Base-by-base conservation (phyloP, 2,888 invertebrate species). In the Lypha dubia region DNA sequence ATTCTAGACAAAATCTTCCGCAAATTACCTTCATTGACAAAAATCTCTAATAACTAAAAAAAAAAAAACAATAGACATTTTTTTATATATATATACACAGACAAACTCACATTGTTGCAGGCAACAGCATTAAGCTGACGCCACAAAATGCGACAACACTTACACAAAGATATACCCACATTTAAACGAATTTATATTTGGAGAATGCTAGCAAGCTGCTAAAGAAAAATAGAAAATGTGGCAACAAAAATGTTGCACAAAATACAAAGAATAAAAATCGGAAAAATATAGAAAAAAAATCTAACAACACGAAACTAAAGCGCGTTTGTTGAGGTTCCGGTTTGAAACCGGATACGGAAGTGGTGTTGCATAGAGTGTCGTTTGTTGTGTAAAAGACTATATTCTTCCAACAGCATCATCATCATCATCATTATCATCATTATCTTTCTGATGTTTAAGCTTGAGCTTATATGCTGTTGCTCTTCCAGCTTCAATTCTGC, bases 1-100 rank as follows among this genome's bases (percentile, higher is more conserved):
- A 91, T 91, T 91, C 91, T 91, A 91, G 91, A 91, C 91, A 90
- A 91, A 91, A 90, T 91, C 91, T 91, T 91, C 91, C 90, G 90
- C 91, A 91, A 91, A 91, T 91, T 91, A 91, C 91, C 90, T 90
- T 90, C 90, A 91, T 90, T 91, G 91, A 90, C 91, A 91, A 91
- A 91, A 91, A 90, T 91, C 90, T 89, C 89, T 90, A 91, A 90
- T 90, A 90, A 62, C 90, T 89, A 87, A 88, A 86, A 86, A 88
- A 88, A 89, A 89, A 73, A 46, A 56, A 22, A n/a, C n/a, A n/a
- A n/a, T n/a, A n/a, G n/a, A n/a, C n/a, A n/a, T n/a, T n/a, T n/a
- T n/a, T n/a, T n/a, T n/a, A n/a, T n/a, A n/a, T n/a, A n/a, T n/a
- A n/a, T n/a, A n/a, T n/a, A n/a, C n/a, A 60, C 41, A 49, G 38